These are phyloP conservation scores for Deilephila porcellus DNA, from an alignment of 2,888 invertebrate species.

Conservation along the genomic window DNA sequence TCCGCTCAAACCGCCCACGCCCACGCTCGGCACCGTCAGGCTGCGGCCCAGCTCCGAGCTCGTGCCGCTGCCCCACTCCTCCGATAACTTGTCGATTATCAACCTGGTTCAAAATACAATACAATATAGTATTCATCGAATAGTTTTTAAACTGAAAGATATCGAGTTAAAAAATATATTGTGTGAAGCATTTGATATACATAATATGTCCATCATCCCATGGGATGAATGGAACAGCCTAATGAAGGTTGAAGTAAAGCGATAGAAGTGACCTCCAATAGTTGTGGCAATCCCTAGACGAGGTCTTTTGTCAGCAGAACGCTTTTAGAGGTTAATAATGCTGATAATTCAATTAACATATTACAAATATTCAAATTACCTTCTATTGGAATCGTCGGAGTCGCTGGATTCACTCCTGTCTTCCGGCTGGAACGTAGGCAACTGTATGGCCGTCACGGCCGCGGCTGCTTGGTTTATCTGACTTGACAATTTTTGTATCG, in stretches of 20 bases:
- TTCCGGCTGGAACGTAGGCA: constrained; percentile 69
- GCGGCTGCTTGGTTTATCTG: constrained; percentile 78
- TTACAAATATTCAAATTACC: constrained; percentile 49
- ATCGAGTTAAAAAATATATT: too few species aligned
- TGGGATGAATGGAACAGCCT: background rate
- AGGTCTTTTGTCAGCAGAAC: too few species aligned
- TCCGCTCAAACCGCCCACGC: constrained; percentile 31
- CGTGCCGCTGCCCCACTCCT: constrained; percentile 63
- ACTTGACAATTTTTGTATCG: constrained; percentile 86
- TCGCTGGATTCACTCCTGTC: constrained; percentile 78
- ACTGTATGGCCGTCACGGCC: constrained; percentile 60
- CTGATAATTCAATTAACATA: too few species aligned
- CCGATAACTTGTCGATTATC: constrained; percentile 79
- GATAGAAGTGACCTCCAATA: too few species aligned
- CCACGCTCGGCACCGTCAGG: constrained; percentile 35
- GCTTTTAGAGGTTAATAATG: too few species aligned
- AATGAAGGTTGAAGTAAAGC: too few species aligned
- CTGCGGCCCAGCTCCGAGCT: constrained; percentile 52
- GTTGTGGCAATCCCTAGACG: too few species aligned
- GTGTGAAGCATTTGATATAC: too few species aligned
- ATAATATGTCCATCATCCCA: too few species aligned
- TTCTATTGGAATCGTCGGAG: constrained; percentile 78
- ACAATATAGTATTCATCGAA: too few species aligned
- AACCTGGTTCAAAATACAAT: constrained; percentile 54
- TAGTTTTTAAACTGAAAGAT: too few species aligned